Base-by-base conservation (phyloP, 1,140 invertebrate genomes). In the Polypedilum vanderplanki region DNA sequence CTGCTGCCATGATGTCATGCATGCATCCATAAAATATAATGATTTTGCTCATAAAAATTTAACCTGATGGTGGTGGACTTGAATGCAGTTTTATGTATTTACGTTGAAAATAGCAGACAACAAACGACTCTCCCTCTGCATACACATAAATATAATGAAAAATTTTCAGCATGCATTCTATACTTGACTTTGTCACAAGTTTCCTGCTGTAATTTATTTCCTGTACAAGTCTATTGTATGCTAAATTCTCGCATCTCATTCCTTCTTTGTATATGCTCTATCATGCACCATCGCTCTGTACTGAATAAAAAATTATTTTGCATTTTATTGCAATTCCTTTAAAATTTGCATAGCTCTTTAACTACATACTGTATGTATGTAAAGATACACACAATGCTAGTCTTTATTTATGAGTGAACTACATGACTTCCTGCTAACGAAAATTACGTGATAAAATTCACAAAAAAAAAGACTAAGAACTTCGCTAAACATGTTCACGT, bases 361-460 rank as follows among this genome's bases (percentile, higher is more conserved):
- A 57, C 9, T 46, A 46, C 12, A 57, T 57, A 57, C 12, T 57
- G 46, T 12, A 9, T 46, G 41, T 9, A 15, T 57, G 46, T 57
- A 15, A n/a, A n/a, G n/a, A 33, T 33, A 33, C 5, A 33, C 24
- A 33, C 24, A 33, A 33, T 33, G 24, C 2, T 5, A 33, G 24
- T 33, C 24, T 57, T 57, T 57, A 57, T 57, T 57, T 57, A 57
- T 57, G 46, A 15, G 12, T 4, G 12, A n/a, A 12, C 24, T 33
- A 33, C 46, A 57, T 15, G 46, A 15, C 12, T 57, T 57, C 46
- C 46, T 57, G 46, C 12, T 12, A 1, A 57, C n/a, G 46, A 57
- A 12, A 57, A 57, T 57, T 57, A 57, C 46, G 46, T 57, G 46
- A 57, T 57, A 57, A 57, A 57, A 57, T 57, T 57, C 46, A 57